Base-by-base conservation (phyloP, 2,888 invertebrate species). In the Caenorhabditis sulstoni region DNA sequence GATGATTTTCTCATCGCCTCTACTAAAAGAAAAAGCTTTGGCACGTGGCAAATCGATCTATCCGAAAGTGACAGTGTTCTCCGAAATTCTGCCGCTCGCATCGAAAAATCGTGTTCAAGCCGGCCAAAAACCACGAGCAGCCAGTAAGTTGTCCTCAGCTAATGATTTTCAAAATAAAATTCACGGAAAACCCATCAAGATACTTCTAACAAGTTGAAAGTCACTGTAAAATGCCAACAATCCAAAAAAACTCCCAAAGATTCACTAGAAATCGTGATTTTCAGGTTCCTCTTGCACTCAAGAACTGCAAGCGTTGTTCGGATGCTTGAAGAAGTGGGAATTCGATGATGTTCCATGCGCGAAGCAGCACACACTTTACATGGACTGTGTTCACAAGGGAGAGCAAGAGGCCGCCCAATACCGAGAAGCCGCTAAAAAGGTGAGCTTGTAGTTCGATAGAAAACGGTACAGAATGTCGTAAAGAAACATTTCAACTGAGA, bases 291-390 rank as follows among this genome's bases (percentile, higher is more conserved):
- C 87, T 12, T 89, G 89, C 74, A 87, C 87, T 16, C 87, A 87
- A 79, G 89, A 89, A 70, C 73, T 89, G 16, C 89, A 89, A 77
- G 82, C 85, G 12, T 71, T 89, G 50, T 89, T 89, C 67, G 84
- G 86, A 29, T 89, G 89, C 58, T 65, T 89, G 61, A 87, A 88
- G 66, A 89, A 89, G 77, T 89, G 88, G 88, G 89, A 89, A 58
- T 89, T 85, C 59, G 89, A 89, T 64, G 88, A 89, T 70, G 52
- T 82, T 44, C 88, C 86, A 29, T 89, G 89, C 58, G 65, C 67
- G 1, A 83, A 82, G 53, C 85, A 88, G 49, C 87, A 88, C 67
- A 77, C 75, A 8, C 49, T 81, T 11, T 89, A 87, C 73, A 87
- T 84, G 85, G 81, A 84, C 37, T 89, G 89, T 67, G 85, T 87